These are phyloP conservation scores for Camarhynchus parvulus DNA, from an alignment of 2,113 vertebrate species.

Conservation along the genomic window DNA sequence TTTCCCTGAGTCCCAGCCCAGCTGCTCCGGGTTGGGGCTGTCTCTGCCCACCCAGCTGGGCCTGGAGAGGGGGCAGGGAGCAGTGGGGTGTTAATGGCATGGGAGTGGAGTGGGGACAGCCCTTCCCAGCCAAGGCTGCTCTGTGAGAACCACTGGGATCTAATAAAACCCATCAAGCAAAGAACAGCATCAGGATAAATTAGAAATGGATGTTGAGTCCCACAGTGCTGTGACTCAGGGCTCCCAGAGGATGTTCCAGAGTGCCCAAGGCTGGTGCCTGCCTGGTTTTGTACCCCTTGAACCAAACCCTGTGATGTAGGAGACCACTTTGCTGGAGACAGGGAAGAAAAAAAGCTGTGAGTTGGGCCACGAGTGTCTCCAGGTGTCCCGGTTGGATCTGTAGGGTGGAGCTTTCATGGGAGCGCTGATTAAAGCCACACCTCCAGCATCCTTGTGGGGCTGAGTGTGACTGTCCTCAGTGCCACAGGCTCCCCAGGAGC, in stretches of 20 bases:
- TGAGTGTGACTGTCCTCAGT: background rate
- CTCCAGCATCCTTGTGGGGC: background rate
- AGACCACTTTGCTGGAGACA: background rate
- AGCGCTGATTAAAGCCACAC: background rate
- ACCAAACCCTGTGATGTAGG: background rate
- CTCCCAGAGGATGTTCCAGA: background rate
- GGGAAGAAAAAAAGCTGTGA: background rate
- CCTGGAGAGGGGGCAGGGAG: background rate
- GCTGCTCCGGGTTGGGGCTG: background rate
- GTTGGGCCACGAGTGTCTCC: background rate
- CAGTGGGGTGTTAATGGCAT: accelerated
- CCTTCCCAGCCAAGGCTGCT: background rate
- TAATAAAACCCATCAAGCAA: background rate
- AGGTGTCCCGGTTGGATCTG: background rate
- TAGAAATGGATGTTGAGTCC: background rate
- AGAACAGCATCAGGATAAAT: background rate
- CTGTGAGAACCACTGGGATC: background rate
- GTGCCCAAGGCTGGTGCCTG: background rate
- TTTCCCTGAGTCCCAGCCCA: background rate
- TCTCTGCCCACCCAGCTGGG: background rate
- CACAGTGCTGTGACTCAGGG: background rate
- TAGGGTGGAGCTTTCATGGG: background rate
- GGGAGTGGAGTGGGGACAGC: background rate
- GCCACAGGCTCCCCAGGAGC: background rate
- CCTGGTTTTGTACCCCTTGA: background rate